A percentile compares a stretch with the other conserved stretches of the same genome.
Evolutionary conservation across 2,797 vertebrate species (phyloP).

Genomic region (Liasis olivaceus): DNA sequence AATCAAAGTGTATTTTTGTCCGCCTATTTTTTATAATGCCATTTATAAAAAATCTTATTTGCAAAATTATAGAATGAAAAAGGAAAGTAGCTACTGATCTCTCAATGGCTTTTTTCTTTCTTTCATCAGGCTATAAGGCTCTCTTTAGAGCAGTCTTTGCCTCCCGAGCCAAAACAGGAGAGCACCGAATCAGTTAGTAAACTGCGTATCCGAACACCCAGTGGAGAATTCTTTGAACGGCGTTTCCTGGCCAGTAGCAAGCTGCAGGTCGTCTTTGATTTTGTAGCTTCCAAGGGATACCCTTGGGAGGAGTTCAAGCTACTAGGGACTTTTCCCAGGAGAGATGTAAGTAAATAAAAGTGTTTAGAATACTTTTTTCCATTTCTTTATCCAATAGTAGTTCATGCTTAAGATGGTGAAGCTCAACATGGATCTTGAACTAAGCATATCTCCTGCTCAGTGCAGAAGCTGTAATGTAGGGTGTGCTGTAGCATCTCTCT

Average conservation of each 20-base stretch:
- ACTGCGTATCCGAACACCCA: conserved; percentile 93
- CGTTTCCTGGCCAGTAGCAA: conserved; percentile 94
- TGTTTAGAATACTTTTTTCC: conserved; percentile 18
- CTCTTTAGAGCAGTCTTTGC: conserved; percentile 93
- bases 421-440: background rate
- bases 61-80: conserved; percentile 38
- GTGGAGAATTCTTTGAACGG: conserved; percentile 94
- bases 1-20: background rate
- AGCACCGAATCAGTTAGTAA: conserved; percentile 91
- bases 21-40: background rate
- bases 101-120: conserved; percentile 40
- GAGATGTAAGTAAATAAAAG: conserved; percentile 87
- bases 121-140: conserved; percentile 91
- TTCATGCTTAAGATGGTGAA: background rate
- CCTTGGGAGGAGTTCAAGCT: conserved; percentile 96
- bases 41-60: background rate
- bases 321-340: conserved; percentile 98
- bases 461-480: background rate
- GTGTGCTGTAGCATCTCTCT: background rate
- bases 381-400: background rate
- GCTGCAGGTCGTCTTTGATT: conserved; percentile 97
- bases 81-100: conserved; percentile 25
- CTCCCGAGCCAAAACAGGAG: conserved; percentile 90
- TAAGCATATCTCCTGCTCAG: background rate
- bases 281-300: conserved; percentile 97